Base-by-base conservation (phyloP, 2,113 vertebrate genomes). In the Noturus placidus region DNA sequence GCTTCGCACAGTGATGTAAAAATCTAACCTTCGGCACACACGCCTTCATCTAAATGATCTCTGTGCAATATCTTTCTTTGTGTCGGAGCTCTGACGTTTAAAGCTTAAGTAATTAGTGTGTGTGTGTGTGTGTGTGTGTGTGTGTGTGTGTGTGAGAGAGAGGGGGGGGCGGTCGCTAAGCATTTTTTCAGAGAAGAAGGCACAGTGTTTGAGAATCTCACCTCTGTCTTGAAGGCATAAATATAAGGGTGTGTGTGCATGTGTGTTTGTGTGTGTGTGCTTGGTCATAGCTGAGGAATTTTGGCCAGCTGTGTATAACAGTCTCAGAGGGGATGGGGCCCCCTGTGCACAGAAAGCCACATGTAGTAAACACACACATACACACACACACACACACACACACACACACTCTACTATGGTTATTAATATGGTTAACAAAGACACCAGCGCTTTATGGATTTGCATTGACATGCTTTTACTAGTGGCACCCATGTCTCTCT, bases 291-390 rank as follows among this genome's bases (percentile, higher is more conserved):
- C 88, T 92, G 88, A 91, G 92, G 94, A 94, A 95, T 95, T 86
- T 93, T 93, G 87, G 92, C 92, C 93, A 94, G 93, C 94, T 95
- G 94, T 94, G 92, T 91, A 92, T 91, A 92, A 93, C 90, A 86
- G 91, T 91, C 90, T 92, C 89, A 86, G 89, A 88, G 91, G 92
- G 92, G 92, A 91, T 90, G 88, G 91, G 89, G 90, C 88, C 91
- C 83, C 70, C 83, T 92, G 35, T 33, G 59, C 22, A 46, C 67
- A n/a, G 74, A 86, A 77, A 86, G 72, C 54, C 84, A 52, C 85
- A 86, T 65, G 20, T 50, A 63, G 52, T 76, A 30, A 27, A 79
- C 76, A n/a, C 42, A 77, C 42, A 76, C 42, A 46, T 22, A 76
- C 72, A 25, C 20, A 25, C 38, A 46, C 70, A 70, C 67, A 70